Conservation (phyloP, 2,113 vertebrate species). For the Baryphthengus martii region DNA sequence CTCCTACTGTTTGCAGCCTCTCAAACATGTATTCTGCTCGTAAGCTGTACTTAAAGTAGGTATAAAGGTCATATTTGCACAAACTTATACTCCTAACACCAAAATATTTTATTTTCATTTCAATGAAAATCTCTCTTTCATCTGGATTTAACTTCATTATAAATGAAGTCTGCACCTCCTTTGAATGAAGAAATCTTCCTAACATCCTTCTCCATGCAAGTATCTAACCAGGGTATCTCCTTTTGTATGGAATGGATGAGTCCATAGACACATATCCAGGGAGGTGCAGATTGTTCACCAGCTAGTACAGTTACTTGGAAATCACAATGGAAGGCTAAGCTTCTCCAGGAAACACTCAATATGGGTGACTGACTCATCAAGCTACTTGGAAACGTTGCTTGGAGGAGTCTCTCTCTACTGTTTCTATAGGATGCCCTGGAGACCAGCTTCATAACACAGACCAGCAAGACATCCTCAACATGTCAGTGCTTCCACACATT, state of each 20-base stretch:
- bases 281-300: neutral
- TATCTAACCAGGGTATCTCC: neutral
- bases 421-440: neutral
- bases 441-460: neutral
- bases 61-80: neutral
- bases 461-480: neutral
- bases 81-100: neutral
- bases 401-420: neutral
- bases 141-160: neutral
- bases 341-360: neutral
- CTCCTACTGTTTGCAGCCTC: neutral
- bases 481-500: neutral
- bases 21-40: neutral
- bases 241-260: neutral
- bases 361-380: neutral
- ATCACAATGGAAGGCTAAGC: neutral
- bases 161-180: neutral
- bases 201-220: neutral
- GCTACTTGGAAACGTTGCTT: neutral
- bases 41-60: neutral
- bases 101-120: neutral
- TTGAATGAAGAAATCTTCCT: neutral
- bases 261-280: neutral
- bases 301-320: neutral
- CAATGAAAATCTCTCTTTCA: neutral